These are phyloP conservation scores for Bombyx mori DNA, from an alignment of 1,140 invertebrate genomes.

Conservation along the genomic window DNA sequence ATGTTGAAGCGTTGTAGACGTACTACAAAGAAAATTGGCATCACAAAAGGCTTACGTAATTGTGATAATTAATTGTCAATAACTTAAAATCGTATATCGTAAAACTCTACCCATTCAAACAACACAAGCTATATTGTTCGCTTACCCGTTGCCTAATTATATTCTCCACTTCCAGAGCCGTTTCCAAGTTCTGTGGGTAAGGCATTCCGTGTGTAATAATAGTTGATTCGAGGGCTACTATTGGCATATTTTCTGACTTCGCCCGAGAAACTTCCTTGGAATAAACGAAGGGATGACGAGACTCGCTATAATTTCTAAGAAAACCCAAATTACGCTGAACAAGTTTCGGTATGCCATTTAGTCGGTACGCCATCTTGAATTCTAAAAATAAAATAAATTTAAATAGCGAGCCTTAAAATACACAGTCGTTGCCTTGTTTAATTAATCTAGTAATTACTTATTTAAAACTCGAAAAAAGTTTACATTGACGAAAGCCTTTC, in stretches of 20 bases:
- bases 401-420: conserved; percentile 13
- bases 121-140: conserved; percentile 6
- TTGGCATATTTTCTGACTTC: conserved; percentile 73
- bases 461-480: too few species aligned
- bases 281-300: conserved; percentile 32
- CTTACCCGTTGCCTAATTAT: conserved; percentile 79
- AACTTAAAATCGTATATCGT: background rate
- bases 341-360: conserved; percentile 20
- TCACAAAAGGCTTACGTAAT: too few species aligned
- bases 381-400: conserved; percentile 22
- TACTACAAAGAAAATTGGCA: too few species aligned
- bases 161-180: conserved; percentile 86
- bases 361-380: conserved; percentile 38
- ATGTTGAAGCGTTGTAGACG: too few species aligned
- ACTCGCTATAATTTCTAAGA: conserved; percentile 7
- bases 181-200: conserved; percentile 91
- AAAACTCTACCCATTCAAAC: conserved; percentile 9
- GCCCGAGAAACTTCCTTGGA: conserved; percentile 74
- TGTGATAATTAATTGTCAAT: too few species aligned
- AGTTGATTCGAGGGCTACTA: conserved; percentile 97
- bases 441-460: too few species aligned
- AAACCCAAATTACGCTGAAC: conserved; percentile 14
- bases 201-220: conserved; percentile 99
- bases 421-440: conserved; percentile 2
- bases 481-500: too few species aligned